Percentiles rank a stretch among this genome's conserved stretches.
phyloP scores from a whole-genome alignment of 1,140 invertebrate species.

The Brachystomella parvula region DNA sequence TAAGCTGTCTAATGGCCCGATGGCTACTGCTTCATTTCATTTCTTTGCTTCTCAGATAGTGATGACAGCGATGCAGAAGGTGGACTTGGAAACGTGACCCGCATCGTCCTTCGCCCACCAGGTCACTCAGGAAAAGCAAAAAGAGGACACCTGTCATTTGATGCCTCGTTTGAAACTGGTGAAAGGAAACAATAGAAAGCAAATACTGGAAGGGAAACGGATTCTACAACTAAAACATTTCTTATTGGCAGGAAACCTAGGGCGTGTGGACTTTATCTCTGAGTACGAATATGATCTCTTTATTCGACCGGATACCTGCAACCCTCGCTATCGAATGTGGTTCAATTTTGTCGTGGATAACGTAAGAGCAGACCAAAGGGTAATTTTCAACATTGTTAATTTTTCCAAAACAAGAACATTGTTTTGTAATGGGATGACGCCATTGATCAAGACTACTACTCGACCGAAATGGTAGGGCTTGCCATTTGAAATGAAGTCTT shows the following conservation, averaged over 20 bases:
- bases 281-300: conserved; percentile 95
- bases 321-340: conserved; percentile 86
- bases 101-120: conserved; percentile 82
- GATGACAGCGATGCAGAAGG: conserved; percentile 92
- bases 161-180: conserved; percentile 92
- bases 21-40: not conserved
- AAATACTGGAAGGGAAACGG: too few relatives aligned
- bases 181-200: too few relatives aligned
- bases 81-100: conserved; percentile 86
- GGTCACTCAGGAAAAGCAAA: conserved; percentile 91
- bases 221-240: not conserved
- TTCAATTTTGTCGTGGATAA: conserved; percentile 98
- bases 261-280: conserved; percentile 83
- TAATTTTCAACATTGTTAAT: conserved; percentile 96
- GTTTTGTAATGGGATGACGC: conserved; percentile 83
- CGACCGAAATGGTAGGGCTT: conserved; percentile 76
- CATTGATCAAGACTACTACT: conserved; percentile 82
- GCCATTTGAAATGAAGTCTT: not conserved
- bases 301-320: conserved; percentile 91
- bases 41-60: conserved; percentile 59
- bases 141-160: conserved; percentile 89
- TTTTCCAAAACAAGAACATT: conserved; percentile 84
- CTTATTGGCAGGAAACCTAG: conserved; percentile 72
- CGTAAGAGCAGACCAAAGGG: conserved; percentile 83
- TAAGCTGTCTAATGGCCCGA: not conserved